These are phyloP conservation scores for Hymenopus coronatus DNA, from an alignment of 2,888 invertebrate species.

Conservation along the genomic window DNA sequence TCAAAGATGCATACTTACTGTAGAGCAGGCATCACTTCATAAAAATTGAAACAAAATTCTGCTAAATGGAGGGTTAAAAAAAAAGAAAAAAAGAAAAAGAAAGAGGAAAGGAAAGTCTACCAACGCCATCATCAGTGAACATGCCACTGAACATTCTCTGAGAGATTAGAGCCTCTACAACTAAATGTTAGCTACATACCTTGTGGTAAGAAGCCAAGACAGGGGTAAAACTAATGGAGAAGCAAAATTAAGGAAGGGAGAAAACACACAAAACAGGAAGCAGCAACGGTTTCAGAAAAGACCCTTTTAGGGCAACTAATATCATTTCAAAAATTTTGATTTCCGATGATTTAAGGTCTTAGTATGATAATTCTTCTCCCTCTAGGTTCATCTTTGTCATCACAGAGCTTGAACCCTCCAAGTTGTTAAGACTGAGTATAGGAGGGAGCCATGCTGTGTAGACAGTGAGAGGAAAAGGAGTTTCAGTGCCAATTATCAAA, in stretches of 20 bases:
- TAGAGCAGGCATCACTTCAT: background rate
- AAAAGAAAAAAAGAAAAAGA: background rate
- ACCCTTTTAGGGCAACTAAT: constrained; percentile 65
- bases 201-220: constrained; percentile 22
- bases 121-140: background rate
- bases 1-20: constrained; percentile 2
- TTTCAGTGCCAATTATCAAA: constrained; percentile 21
- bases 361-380: background rate
- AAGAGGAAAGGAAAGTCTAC: background rate
- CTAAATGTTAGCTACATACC: constrained; percentile 16
- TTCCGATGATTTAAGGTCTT: constrained; percentile 9
- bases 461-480: constrained; percentile 1
- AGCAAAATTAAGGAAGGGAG: constrained; percentile 3
- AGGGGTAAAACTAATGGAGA: constrained; percentile 2
- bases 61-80: background rate
- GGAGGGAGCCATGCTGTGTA: constrained; percentile 19
- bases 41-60: background rate
- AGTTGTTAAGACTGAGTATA: constrained; percentile 33
- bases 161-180: constrained; percentile 11
- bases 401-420: constrained; percentile 24
- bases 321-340: constrained; percentile 10
- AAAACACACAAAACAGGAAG: constrained; percentile 36
- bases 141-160: background rate
- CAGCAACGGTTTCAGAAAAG: constrained; percentile 66
- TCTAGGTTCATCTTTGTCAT: background rate